Conservation (phyloP, 2,888 invertebrate genomes). For the Dolichopus griseipennis region DNA sequence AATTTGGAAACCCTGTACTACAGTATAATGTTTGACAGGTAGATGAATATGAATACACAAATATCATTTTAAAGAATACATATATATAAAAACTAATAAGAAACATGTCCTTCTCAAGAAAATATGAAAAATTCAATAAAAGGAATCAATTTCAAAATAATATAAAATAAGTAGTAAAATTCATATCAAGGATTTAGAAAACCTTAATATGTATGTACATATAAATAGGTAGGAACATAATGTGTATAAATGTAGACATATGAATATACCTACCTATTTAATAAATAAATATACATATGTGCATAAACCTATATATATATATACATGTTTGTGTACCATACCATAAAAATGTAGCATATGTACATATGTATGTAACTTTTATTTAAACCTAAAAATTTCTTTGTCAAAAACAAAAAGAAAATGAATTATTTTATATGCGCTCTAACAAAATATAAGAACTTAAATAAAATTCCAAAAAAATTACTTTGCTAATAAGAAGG, state of each 20-base stretch:
- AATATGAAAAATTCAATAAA: not conserved
- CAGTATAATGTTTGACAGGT: too few relatives aligned
- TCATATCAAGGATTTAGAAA: too few relatives aligned
- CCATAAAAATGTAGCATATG: not conserved
- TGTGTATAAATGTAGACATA: too few relatives aligned
- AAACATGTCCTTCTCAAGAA: conserved; percentile 3
- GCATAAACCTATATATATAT: too few relatives aligned
- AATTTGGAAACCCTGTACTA: too few relatives aligned
- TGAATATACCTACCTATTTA: too few relatives aligned
- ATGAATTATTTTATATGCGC: not conserved
- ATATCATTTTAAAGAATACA: too few relatives aligned
- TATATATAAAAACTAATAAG: not conserved
- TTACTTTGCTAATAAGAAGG: not conserved
- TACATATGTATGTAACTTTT: not conserved
- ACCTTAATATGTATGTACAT: too few relatives aligned
- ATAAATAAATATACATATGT: too few relatives aligned
- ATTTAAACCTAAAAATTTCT: not conserved
- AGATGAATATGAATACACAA: too few relatives aligned
- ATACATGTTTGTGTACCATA: too few relatives aligned
- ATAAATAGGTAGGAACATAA: too few relatives aligned
- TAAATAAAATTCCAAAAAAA: not conserved
- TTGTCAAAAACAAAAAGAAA: not conserved
- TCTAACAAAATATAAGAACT: not conserved
- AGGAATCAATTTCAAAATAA: not conserved
- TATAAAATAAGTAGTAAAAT: not conserved